A percentile compares a stretch with the other conserved stretches of the same genome.
Evolutionary conservation across 1,140 invertebrate species (phyloP).

Genomic region (Eriocheir sinensis): DNA sequence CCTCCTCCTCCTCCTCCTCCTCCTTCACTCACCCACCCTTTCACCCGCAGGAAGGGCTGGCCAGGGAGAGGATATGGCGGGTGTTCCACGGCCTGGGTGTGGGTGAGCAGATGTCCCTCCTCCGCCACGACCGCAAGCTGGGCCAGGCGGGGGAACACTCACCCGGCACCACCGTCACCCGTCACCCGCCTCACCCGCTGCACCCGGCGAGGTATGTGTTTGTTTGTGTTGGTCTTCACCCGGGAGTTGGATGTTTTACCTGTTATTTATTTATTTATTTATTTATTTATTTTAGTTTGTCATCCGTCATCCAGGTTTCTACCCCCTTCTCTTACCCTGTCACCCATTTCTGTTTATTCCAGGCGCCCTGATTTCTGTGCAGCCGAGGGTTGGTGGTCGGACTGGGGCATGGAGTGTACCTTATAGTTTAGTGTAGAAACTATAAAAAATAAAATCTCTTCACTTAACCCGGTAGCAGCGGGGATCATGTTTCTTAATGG

Average conservation of each 20-base stretch:
- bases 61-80: constrained; percentile 58
- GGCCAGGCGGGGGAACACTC: constrained; percentile 27
- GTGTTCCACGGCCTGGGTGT: constrained; percentile 57
- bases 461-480: no score
- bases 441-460: no score
- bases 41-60: constrained; percentile 47
- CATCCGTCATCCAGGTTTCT: not conserved
- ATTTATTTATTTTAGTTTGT: not conserved
- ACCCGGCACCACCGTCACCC: not conserved
- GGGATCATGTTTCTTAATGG: no score
- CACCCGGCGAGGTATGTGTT: not conserved
- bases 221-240: not conserved
- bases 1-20: not conserved
- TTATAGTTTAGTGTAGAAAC: no score
- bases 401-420: no score
- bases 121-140: constrained; percentile 50
- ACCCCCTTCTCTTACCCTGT: not conserved
- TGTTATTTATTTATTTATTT: not conserved
- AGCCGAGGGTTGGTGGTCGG: no score
- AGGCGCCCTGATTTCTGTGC: no score
- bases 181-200: not conserved
- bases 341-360: no score
- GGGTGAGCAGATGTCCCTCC: constrained; percentile 58
- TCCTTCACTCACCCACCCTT: not conserved
- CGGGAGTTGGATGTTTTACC: no score